A percentile compares a stretch with the other conserved stretches of the same genome.
Evolutionary conservation across 2,888 invertebrate species (phyloP).

Genomic region (Dolichomitus sp.): DNA sequence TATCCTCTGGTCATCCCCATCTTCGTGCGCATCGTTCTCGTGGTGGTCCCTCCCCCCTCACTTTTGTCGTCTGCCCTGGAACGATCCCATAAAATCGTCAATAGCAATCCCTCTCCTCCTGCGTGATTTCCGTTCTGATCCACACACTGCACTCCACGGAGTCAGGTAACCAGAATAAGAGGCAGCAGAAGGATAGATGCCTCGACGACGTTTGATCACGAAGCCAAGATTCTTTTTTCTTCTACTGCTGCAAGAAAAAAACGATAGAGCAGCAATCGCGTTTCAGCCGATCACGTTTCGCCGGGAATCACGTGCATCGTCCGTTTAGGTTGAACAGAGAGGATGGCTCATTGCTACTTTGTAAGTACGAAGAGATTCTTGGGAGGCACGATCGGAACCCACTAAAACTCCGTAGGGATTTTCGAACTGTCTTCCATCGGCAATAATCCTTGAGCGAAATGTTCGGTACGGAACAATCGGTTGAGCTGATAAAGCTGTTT

Average conservation of each 20-base stretch:
- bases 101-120: conserved; percentile 36
- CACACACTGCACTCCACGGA: conserved; percentile 17
- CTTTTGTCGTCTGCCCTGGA: conserved; percentile 51
- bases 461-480: neutral
- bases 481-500: neutral
- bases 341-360: conserved; percentile 8
- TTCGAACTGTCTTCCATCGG: neutral
- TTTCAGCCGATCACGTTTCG: conserved; percentile 38
- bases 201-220: conserved; percentile 37
- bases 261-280: conserved; percentile 19
- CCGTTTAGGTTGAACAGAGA: conserved; percentile 26
- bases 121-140: conserved; percentile 28
- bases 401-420: neutral
- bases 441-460: neutral
- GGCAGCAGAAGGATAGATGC: conserved; percentile 11
- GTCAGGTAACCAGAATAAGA: conserved; percentile 39
- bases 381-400: neutral
- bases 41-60: conserved; percentile 23
- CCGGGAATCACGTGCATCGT: conserved; percentile 46
- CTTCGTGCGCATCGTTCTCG: conserved; percentile 40
- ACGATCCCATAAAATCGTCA: conserved; percentile 63
- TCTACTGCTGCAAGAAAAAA: conserved; percentile 9
- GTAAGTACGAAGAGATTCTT: neutral
- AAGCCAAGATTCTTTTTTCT: conserved; percentile 41
- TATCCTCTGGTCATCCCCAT: conserved; percentile 18